A percentile compares a stretch with the other conserved stretches of the same genome.
Evolutionary conservation across 2,888 invertebrate species (phyloP).

Genomic region (Linnaemya vulpina): DNA sequence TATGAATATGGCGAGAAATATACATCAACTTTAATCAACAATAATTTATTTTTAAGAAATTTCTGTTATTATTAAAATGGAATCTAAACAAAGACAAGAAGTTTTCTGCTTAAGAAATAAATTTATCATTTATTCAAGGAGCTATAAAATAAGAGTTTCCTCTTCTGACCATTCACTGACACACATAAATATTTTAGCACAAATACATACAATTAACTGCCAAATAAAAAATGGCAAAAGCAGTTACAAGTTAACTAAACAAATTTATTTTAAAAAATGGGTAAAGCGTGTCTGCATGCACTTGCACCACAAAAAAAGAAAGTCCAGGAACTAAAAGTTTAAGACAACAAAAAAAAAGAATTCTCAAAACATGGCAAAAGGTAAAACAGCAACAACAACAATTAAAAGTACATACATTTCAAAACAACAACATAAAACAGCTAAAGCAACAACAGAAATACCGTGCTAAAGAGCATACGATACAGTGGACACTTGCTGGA

Average conservation of each 20-base stretch:
- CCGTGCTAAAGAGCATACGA: conserved; percentile 55
- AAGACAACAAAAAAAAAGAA: conserved; percentile 42
- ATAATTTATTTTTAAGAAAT: not conserved
- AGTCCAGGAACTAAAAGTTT: conserved; percentile 40
- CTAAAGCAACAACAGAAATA: conserved; percentile 5
- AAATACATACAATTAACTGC: conserved; percentile 65
- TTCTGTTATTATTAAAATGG: not conserved
- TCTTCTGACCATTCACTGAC: not conserved
- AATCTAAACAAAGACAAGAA: not conserved
- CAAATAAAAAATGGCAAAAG: conserved; percentile 53
- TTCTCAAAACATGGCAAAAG: conserved; percentile 13
- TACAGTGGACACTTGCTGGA: conserved; percentile 76
- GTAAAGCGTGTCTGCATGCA: conserved; percentile 15
- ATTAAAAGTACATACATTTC: conserved; percentile 12
- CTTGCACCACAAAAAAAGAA: conserved; percentile 2
- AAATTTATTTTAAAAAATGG: conserved; percentile 30
- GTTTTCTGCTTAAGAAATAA: not conserved
- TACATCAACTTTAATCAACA: not conserved
- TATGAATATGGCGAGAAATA: no score
- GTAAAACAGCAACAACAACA: conserved; percentile 11
- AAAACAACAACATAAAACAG: conserved; percentile 45
- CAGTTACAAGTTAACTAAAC: conserved; percentile 31
- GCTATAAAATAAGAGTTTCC: not conserved
- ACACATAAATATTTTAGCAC: conserved; percentile 53
- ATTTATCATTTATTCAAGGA: not conserved